Evolutionary conservation across 2,888 invertebrate genomes (phyloP).

Genomic region (Bellardia pandia): DNA sequence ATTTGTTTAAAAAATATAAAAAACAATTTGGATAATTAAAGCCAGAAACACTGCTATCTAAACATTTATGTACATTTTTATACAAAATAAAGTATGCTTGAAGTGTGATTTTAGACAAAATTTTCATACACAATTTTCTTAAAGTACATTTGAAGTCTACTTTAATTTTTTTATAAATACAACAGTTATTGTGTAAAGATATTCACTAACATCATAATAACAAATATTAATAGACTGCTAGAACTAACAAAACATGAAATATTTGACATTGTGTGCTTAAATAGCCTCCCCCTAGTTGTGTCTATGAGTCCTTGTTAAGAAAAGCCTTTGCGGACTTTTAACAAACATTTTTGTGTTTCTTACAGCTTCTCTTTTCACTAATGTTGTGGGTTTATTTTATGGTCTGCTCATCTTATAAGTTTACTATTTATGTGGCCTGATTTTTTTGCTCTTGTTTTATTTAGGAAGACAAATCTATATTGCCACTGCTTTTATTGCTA

Average conservation of each 20-base stretch:
- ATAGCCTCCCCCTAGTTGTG: constrained; percentile 30
- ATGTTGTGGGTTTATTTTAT: constrained; percentile 54
- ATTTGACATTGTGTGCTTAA: constrained; percentile 39
- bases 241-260: constrained; percentile 15
- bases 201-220: constrained; percentile 5
- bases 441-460: constrained; percentile 33
- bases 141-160: no score
- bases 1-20: not conserved
- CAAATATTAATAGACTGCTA: constrained; percentile 29
- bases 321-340: constrained; percentile 66
- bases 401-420: constrained; percentile 63
- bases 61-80: no score
- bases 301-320: constrained; percentile 28
- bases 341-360: constrained; percentile 41
- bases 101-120: no score
- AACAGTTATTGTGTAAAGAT: not conserved
- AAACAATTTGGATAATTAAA: not conserved
- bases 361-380: constrained; percentile 7
- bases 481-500: constrained; percentile 40
- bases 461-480: constrained; percentile 33
- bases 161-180: no score
- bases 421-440: constrained; percentile 69
- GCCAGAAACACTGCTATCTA: not conserved
- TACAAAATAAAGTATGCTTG: no score
- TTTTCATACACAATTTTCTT: no score